Evolutionary conservation across 2,113 vertebrate genomes (phyloP).

Genomic region (Fregetta grallaria): DNA sequence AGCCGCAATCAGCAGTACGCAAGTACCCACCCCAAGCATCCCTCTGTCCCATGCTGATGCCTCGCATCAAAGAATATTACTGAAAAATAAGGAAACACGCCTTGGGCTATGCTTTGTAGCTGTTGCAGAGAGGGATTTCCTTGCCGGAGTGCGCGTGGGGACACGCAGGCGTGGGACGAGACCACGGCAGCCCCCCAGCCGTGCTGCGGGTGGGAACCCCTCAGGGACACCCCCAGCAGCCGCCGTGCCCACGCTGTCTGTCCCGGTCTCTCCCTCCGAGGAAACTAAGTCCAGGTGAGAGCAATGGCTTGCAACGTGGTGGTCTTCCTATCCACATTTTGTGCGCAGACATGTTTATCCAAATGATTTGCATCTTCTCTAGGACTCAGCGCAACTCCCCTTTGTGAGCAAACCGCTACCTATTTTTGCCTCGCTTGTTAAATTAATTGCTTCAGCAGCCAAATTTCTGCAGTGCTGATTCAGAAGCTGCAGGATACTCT

Average conservation of each 20-base stretch:
- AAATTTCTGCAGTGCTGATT: not conserved
- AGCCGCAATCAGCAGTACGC: not conserved
- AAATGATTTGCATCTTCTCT: not conserved
- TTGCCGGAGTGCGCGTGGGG: fast-evolving
- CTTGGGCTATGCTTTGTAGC: not conserved
- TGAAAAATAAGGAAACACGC: fast-evolving
- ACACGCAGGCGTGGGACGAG: fast-evolving
- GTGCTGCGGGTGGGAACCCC: not conserved
- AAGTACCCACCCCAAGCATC: not conserved
- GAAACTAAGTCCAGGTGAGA: not conserved
- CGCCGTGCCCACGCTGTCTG: not conserved
- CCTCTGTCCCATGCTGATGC: no score
- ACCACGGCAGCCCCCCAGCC: not conserved
- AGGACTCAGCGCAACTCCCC: not conserved
- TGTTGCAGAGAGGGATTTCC: not conserved
- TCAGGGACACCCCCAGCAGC: not conserved
- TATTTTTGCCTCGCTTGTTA: not conserved
- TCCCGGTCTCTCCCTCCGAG: not conserved
- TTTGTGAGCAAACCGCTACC: fast-evolving
- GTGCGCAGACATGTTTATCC: not conserved
- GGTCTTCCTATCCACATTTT: not conserved
- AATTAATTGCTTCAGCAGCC: not conserved
- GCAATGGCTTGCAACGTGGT: fast-evolving
- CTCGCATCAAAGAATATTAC: fast-evolving
- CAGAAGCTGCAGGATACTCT: not conserved